Evolutionary conservation across 2,888 invertebrate genomes (phyloP), one percentile per base, ranked within the genome.

Genomic region (Cepaea hortensis): DNA sequence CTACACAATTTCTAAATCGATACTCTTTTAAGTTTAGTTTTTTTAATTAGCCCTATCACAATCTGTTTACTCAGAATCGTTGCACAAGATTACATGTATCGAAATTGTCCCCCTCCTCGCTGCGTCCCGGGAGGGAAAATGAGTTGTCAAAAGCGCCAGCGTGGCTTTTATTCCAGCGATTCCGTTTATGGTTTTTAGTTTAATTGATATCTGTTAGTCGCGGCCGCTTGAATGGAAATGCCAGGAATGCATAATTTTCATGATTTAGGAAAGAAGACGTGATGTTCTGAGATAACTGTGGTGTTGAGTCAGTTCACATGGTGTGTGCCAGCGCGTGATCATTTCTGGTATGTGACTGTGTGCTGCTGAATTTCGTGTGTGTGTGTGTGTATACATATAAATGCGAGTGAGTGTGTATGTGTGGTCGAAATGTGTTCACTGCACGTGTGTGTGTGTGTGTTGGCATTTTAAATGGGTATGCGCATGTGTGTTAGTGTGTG

Each of bases 201-300:
- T 79, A 79, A 79, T 79, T 79, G 79, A n/a, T 79, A 46, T 79
- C 62, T 79, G 79, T 79, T 61, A 62, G 35, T 62, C 79, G 62
- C 61, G 75, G 62, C 61, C 15, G 79, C 35, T 62, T 23, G 35
- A 79, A 18, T 35, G 79, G 62, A 79, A 79, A 62, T 79, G 79
- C 79, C 79, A 79, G 79, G 62, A 79, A 79, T 79, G 79, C 61
- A 79, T 62, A 79, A 46, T 79, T 79, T 79, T 13, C 62, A 62
- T 79, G 62, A 79, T 35, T 79, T 23, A 61, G 55, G 13, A 79
- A 23, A 79, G 35, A 35, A 79, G 15, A 79, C 23, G 62, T 35
- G 62, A 62, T 79, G 79, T 23, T n/a, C 61, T 79, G 62, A 23
- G 35, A 35, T 62, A 35, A 62, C 61, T 35, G 79, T 23, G 13